Percentiles rank a stretch among this genome's conserved stretches.
phyloP scores from a whole-genome alignment of 2,113 vertebrate genomes.

The Chamaetylas fuelleborni region DNA sequence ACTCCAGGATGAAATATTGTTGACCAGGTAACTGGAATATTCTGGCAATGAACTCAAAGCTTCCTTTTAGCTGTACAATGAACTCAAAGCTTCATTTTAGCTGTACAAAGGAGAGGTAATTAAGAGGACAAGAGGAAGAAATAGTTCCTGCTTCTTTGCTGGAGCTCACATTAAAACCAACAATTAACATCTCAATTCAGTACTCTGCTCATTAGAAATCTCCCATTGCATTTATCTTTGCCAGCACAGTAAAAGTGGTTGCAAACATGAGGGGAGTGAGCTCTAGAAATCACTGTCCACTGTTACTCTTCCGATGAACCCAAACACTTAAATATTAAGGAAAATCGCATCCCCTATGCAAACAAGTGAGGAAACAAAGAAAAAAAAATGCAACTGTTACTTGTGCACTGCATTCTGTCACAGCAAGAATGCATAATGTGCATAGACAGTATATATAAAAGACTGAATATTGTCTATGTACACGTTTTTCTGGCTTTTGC shows the following conservation, averaged over 20 bases:
- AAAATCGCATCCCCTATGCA: not conserved
- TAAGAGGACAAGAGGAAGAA: not conserved
- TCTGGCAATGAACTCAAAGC: not conserved
- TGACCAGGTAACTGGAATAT: not conserved
- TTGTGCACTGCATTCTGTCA: not conserved
- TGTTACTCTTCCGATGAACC: not conserved
- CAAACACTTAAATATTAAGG: not conserved
- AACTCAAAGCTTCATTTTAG: not conserved
- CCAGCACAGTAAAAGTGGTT: not conserved
- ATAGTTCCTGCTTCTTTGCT: not conserved
- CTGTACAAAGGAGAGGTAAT: not conserved
- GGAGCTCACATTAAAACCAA: not conserved
- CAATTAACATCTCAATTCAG: not conserved
- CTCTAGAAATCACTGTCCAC: not conserved
- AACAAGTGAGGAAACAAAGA: not conserved
- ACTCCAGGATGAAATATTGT: not conserved
- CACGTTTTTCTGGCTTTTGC: not conserved
- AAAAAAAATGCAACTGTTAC: not conserved
- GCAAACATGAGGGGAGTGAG: not conserved
- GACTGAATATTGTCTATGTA: not conserved
- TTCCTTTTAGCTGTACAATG: not conserved
- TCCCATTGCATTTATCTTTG: not conserved
- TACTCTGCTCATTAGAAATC: not conserved
- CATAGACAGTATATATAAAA: not conserved
- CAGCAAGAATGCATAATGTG: not conserved